Evolutionary conservation across 2,797 vertebrate genomes (phyloP).

Genomic region (Smutsia gigantea): DNA sequence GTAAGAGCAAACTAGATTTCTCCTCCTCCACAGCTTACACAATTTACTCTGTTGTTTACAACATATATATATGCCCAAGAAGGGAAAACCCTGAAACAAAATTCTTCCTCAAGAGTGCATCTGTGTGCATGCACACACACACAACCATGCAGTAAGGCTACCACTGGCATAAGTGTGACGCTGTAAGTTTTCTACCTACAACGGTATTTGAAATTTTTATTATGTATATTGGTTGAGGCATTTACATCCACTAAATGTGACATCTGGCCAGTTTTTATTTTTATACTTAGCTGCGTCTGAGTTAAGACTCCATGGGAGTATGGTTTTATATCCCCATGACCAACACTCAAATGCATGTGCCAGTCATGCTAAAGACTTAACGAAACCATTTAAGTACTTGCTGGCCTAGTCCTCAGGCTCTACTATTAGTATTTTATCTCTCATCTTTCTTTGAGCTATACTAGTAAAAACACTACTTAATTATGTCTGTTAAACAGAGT

Average conservation of each 20-base stretch:
- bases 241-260: constrained; percentile 7
- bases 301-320: neutral
- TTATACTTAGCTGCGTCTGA: neutral
- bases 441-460: neutral
- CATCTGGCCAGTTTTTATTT: constrained; percentile 7
- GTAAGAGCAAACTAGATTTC: neutral
- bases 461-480: neutral
- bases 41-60: neutral
- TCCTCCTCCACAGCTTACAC: neutral
- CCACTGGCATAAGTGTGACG: neutral
- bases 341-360: too few species aligned
- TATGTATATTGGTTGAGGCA: neutral
- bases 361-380: too few species aligned
- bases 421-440: neutral
- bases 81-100: constrained; percentile 2
- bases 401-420: too few species aligned
- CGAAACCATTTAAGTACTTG: too few species aligned
- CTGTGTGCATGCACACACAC: neutral
- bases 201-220: neutral
- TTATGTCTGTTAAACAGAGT: neutral
- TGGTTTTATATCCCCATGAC: neutral
- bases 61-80: neutral
- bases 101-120: neutral
- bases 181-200: neutral
- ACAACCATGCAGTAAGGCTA: neutral